Evolutionary conservation across 2,797 vertebrate species (phyloP).

Genomic region (Peromyscus nudipes): DNA sequence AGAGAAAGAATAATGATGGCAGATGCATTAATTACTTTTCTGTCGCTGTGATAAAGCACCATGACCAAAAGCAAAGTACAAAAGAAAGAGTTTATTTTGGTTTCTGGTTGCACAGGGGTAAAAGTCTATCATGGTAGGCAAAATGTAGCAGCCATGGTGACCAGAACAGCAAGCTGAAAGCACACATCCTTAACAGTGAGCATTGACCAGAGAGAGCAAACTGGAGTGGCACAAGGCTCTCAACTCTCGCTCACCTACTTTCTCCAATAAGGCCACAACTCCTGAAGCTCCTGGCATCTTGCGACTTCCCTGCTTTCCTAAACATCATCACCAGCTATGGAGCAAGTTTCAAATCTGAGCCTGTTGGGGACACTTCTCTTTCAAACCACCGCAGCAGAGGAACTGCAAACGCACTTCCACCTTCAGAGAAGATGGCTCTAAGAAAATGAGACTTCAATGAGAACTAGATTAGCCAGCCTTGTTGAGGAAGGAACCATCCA

Average conservation of each 20-base stretch:
- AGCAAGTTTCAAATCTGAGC: background rate
- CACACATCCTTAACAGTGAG: background rate
- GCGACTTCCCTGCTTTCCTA: background rate
- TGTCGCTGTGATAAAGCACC: background rate
- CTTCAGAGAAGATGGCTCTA: conserved; percentile 9
- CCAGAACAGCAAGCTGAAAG: background rate
- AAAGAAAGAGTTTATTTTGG: background rate
- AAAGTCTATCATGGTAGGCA: background rate
- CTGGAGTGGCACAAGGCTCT: background rate
- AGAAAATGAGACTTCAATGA: background rate
- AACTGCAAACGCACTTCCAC: background rate
- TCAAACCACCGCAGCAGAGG: background rate
- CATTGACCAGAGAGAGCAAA: too few species aligned
- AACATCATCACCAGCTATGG: background rate
- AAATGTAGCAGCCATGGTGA: background rate
- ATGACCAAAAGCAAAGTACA: background rate
- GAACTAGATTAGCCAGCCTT: background rate
- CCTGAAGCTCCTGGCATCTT: background rate
- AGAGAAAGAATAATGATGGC: background rate
- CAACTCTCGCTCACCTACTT: background rate
- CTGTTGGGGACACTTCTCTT: background rate
- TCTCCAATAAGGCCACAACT: background rate
- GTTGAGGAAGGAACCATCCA: background rate
- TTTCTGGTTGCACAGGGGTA: background rate
- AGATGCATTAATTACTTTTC: background rate